These are phyloP conservation scores for Acipenser transmontanus DNA, from an alignment of 2,797 vertebrate genomes.

Conservation along the genomic window DNA sequence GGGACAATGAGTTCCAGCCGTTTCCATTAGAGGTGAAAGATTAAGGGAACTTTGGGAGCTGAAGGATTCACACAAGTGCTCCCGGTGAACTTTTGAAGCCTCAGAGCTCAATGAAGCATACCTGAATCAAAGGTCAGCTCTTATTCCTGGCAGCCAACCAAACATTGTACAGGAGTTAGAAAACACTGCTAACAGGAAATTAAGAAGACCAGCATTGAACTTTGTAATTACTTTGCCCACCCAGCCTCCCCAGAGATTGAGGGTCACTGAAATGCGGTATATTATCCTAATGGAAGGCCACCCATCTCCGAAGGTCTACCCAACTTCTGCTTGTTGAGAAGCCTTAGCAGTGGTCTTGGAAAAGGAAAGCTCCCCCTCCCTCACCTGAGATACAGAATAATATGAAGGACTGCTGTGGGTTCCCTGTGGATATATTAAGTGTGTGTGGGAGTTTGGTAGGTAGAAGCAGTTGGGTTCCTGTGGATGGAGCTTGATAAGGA, in stretches of 20 bases:
- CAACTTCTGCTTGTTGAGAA: background rate
- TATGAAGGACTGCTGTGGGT: slow-evolving; percentile 17
- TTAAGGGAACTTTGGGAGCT: background rate
- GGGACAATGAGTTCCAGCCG: background rate
- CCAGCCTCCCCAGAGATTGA: too few species aligned
- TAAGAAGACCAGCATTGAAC: too few species aligned
- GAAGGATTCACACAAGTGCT: background rate
- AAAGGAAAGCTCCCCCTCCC: background rate
- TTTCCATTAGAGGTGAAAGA: background rate
- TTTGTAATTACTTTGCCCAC: too few species aligned
- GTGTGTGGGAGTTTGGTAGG: slow-evolving; percentile 4
- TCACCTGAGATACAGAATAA: background rate
- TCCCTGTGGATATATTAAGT: slow-evolving; percentile 11
- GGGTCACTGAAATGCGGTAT: too few species aligned
- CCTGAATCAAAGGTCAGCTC: background rate
- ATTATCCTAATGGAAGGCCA: too few species aligned
- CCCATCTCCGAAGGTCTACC: too few species aligned
- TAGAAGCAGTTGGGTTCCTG: slow-evolving; percentile 13
- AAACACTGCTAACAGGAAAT: too few species aligned
- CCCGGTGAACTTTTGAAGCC: slow-evolving; percentile 1
- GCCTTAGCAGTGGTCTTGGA: background rate
- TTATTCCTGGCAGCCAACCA: background rate
- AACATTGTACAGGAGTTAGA: background rate
- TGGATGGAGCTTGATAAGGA: slow-evolving; percentile 47
- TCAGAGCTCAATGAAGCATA: background rate